Evolutionary conservation across 2,888 invertebrate species (phyloP).

Genomic region (Eupeodes latifasciatus): DNA sequence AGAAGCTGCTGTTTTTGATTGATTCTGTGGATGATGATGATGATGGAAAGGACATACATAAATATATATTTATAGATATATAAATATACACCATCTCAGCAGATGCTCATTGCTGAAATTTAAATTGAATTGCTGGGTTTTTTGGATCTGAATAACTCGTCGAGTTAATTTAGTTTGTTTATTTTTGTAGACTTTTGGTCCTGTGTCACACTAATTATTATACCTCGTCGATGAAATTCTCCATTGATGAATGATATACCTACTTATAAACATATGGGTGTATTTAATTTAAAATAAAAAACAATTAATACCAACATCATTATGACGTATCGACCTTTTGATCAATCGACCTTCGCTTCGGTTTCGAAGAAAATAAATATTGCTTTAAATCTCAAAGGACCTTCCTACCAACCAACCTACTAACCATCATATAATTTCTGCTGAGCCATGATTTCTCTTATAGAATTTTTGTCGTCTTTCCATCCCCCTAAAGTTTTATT

Average conservation of each 20-base stretch:
- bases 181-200: constrained; percentile 7
- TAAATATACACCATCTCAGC: constrained; percentile 1
- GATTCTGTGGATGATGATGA: constrained; percentile 20
- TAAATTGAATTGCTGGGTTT: constrained; percentile 73
- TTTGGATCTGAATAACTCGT: constrained; percentile 37
- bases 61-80: no score
- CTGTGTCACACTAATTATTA: constrained; percentile 55
- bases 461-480: constrained; percentile 21
- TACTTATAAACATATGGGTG: not conserved
- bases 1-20: constrained; percentile 52
- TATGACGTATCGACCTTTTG: constrained; percentile 55
- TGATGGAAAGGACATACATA: not conserved
- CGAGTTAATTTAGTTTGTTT: constrained; percentile 1
- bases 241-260: constrained; percentile 37
- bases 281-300: not conserved
- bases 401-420: not conserved
- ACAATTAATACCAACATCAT: constrained; percentile 2
- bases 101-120: constrained; percentile 46
- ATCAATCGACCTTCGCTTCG: constrained; percentile 69
- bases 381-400: constrained; percentile 62
- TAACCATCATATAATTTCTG: constrained; percentile 29
- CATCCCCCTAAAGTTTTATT: not conserved
- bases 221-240: constrained; percentile 32
- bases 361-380: constrained; percentile 29
- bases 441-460: constrained; percentile 49